These are phyloP conservation scores for Stenopsyche tienmushanensis DNA, from an alignment of 1,140 invertebrate genomes.

Conservation along the genomic window DNA sequence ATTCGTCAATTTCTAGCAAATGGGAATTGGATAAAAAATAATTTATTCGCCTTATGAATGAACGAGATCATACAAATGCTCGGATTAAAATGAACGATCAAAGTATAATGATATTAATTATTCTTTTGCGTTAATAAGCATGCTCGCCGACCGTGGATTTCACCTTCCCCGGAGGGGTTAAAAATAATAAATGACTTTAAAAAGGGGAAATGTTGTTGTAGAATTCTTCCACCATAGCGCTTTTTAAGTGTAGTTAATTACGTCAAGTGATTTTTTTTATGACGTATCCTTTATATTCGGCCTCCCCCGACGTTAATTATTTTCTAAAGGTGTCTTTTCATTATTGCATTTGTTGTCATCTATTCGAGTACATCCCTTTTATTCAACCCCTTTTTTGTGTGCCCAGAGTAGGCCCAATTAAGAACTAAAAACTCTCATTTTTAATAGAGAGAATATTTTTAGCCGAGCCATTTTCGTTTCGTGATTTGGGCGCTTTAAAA, in stretches of 20 bases:
- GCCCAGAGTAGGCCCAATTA: conserved; percentile 1
- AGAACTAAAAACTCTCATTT: no score
- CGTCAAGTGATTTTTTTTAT: conserved; percentile 16
- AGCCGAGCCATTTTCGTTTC: background rate
- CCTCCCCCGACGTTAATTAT: conserved; percentile 16
- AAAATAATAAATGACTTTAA: no score
- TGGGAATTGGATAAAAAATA: no score
- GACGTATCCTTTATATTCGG: background rate
- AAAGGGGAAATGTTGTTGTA: background rate
- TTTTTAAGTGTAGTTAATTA: conserved; percentile 25
- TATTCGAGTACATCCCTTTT: background rate
- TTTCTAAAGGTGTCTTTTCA: conserved; percentile 17
- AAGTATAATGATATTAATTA: no score
- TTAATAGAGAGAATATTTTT: no score
- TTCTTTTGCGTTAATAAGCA: no score
- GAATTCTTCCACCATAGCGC: conserved; percentile 21
- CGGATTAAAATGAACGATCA: no score
- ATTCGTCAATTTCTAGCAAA: no score
- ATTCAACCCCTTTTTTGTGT: conserved; percentile 11
- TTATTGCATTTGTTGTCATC: conserved; percentile 12
- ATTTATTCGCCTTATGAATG: no score
- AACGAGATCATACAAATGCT: no score
- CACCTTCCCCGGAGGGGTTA: no score
- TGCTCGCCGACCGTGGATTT: no score
- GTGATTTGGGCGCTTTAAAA: background rate